Percentiles rank a stretch among this genome's conserved stretches.
These are phyloP conservation scores for Emberiza fucata DNA, from an alignment of 2,113 vertebrate species.

Conservation along the genomic window DNA sequence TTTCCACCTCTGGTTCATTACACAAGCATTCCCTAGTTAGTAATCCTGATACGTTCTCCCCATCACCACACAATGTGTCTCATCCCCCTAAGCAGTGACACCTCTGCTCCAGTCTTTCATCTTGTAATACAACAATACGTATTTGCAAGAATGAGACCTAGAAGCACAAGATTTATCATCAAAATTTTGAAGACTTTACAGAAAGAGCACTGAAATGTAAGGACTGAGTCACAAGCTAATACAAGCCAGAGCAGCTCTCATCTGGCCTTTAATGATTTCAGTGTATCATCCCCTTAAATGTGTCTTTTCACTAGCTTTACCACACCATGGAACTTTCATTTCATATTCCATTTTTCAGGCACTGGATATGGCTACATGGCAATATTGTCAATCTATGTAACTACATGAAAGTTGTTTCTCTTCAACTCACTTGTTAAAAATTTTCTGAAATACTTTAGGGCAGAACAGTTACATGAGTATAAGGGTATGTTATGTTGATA, in stretches of 20 bases:
- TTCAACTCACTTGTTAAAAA: neutral
- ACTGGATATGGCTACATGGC: neutral
- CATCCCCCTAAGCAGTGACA: rapidly evolving
- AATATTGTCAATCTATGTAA: neutral
- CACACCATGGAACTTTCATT: neutral
- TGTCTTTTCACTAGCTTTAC: neutral
- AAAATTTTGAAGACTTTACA: neutral
- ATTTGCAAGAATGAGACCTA: neutral
- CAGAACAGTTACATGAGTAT: neutral
- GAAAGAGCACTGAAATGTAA: neutral
- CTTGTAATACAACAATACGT: neutral
- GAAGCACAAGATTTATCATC: neutral
- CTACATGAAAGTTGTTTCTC: neutral
- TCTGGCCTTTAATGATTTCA: neutral
- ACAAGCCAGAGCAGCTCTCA: neutral
- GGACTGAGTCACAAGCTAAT: neutral
- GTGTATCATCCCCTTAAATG: neutral
- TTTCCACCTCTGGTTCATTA: neutral
- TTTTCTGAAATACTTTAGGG: neutral
- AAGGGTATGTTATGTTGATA: neutral
- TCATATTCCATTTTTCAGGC: neutral
- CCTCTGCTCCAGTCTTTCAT: rapidly evolving
- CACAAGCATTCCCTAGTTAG: neutral
- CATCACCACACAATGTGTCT: neutral
- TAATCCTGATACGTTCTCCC: neutral